Percentiles rank a stretch among this genome's conserved stretches.
Evolutionary conservation across 2,113 vertebrate species (phyloP).

Genomic region (Nesoenas mayeri): DNA sequence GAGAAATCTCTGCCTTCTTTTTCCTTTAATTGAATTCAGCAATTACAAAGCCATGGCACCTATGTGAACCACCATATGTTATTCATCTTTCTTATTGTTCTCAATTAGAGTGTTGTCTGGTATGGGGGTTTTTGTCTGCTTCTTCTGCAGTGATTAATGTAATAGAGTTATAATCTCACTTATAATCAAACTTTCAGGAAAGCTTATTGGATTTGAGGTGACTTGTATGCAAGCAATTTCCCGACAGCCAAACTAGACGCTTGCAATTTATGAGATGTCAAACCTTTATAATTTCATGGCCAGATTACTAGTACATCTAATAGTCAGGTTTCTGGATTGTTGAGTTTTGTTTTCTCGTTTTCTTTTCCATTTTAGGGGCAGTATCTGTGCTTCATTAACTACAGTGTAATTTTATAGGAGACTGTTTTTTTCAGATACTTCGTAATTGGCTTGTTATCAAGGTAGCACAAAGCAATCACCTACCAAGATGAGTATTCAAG

Average conservation of each 20-base stretch:
- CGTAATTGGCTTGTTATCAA: slow-evolving; percentile 70
- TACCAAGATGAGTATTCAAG: slow-evolving; percentile 30
- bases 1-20: slow-evolving; percentile 16
- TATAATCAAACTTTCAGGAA: slow-evolving; percentile 64
- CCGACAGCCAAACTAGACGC: background rate
- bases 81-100: slow-evolving; percentile 71
- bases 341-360: background rate
- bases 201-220: slow-evolving; percentile 55
- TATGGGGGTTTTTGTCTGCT: slow-evolving; percentile 5
- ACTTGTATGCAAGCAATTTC: slow-evolving; percentile 49
- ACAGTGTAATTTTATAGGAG: slow-evolving; percentile 68
- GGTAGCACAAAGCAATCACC: slow-evolving; percentile 44
- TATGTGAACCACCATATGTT: slow-evolving; percentile 45
- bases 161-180: slow-evolving; percentile 70
- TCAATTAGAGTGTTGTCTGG: slow-evolving; percentile 67
- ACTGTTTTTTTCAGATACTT: slow-evolving; percentile 56
- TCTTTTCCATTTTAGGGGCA: slow-evolving; percentile 7
- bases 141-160: slow-evolving; percentile 50
- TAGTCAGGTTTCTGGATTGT: slow-evolving; percentile 27
- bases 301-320: slow-evolving; percentile 34
- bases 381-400: slow-evolving; percentile 75
- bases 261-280: slow-evolving; percentile 42
- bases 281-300: slow-evolving; percentile 33
- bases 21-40: slow-evolving; percentile 68
- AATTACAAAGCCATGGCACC: slow-evolving; percentile 63